Conservation (phyloP, 2,888 invertebrate genomes). For the Heliconius cydno region DNA sequence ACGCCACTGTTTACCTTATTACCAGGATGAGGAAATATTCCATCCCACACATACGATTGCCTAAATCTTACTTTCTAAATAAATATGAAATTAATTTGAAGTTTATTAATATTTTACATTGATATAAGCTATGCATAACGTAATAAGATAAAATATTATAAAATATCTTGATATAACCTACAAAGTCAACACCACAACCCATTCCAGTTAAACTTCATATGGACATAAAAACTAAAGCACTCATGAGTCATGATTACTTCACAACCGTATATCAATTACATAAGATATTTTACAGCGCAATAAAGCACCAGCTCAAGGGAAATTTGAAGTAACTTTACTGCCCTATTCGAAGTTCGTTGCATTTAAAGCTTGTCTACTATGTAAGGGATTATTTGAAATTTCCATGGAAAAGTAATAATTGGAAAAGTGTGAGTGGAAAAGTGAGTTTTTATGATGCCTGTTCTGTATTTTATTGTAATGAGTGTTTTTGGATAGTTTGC, state of each 20-base stretch:
- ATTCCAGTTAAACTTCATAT: neutral
- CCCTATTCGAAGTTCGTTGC: conserved; percentile 48
- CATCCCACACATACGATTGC: no score
- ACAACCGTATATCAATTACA: conserved; percentile 48
- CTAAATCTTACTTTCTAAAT: no score
- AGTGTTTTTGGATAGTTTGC: neutral
- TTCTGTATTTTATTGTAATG: neutral
- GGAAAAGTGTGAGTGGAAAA: neutral
- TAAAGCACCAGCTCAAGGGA: conserved; percentile 66
- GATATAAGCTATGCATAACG: no score
- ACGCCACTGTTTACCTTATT: no score
- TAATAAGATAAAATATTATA: no score
- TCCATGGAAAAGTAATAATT: neutral
- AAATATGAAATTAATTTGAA: no score
- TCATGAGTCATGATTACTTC: conserved; percentile 27
- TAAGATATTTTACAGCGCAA: conserved; percentile 59
- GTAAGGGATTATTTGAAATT: conserved; percentile 11
- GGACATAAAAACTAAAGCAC: conserved; percentile 9
- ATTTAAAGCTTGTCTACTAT: conserved; percentile 29
- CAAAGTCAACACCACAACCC: neutral
- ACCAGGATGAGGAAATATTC: no score
- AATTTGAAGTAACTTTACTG: conserved; percentile 63
- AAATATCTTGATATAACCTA: no score
- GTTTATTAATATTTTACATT: no score
- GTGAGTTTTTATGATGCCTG: neutral